Conservation (phyloP, 1,140 invertebrate species). For the Cyphomyrmex costatus region DNA sequence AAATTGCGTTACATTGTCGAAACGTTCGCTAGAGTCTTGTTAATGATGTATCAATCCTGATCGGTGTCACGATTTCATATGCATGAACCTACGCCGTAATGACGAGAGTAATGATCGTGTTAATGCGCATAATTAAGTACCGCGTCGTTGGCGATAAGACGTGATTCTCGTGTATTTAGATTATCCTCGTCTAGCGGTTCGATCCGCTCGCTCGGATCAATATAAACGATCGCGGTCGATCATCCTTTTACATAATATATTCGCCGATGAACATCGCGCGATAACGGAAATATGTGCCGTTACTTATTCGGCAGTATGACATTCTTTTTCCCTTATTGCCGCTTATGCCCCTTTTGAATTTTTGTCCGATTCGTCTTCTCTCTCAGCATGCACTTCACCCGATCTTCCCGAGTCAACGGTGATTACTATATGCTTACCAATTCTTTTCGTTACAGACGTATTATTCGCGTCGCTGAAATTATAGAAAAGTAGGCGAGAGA, state of each 20-base stretch:
- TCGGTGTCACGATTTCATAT: slow-evolving; percentile 41
- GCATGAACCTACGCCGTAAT: slow-evolving; percentile 56
- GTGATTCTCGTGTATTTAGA: slow-evolving; percentile 64
- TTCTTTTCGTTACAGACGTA: slow-evolving; percentile 17
- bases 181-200: slow-evolving; percentile 10
- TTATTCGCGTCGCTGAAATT: slow-evolving; percentile 16
- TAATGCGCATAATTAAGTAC: slow-evolving; percentile 73
- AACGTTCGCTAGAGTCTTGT: slow-evolving; percentile 12
- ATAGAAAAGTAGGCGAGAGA: slow-evolving; percentile 53
- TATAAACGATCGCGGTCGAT: slow-evolving; percentile 64
- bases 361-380: slow-evolving; percentile 19
- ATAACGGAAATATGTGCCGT: slow-evolving; percentile 59
- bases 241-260: slow-evolving; percentile 42
- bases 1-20: not conserved
- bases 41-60: slow-evolving; percentile 64
- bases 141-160: slow-evolving; percentile 59
- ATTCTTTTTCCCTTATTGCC: slow-evolving; percentile 47
- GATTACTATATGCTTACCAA: slow-evolving; percentile 29
- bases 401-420: not conserved
- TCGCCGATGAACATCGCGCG: slow-evolving; percentile 56
- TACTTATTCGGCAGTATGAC: slow-evolving; percentile 55
- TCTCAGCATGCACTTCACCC: slow-evolving; percentile 19
- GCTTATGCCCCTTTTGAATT: slow-evolving; percentile 7
- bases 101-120: slow-evolving; percentile 65
- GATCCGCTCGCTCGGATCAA: slow-evolving; percentile 36